These are phyloP conservation scores for Gymnothorax javanicus DNA, from an alignment of 2,797 vertebrate species.

Conservation along the genomic window DNA sequence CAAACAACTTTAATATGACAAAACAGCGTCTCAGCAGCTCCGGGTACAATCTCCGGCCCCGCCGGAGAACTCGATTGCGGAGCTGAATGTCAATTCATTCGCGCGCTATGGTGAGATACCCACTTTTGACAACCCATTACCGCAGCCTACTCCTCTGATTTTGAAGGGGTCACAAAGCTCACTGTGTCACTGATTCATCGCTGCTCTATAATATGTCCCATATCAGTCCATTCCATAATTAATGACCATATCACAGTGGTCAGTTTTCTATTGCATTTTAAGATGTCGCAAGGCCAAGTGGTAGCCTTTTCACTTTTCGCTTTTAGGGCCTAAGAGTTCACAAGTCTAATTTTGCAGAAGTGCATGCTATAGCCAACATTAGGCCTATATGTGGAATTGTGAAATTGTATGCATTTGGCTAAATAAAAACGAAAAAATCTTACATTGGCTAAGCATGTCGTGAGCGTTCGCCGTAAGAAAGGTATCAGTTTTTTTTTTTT, in stretches of 20 bases:
- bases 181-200: slow-evolving; percentile 3
- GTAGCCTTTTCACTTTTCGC: no score
- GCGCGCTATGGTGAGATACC: not conserved
- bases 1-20: slow-evolving; percentile 88
- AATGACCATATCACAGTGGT: not conserved
- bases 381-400: no score
- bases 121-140: slow-evolving; percentile 17
- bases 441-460: no score
- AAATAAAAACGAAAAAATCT: no score
- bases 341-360: no score
- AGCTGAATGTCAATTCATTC: slow-evolving; percentile 75
- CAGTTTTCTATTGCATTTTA: not conserved
- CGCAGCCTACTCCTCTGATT: not conserved
- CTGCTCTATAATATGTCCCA: not conserved
- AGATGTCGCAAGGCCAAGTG: no score
- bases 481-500: no score
- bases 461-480: no score
- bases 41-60: slow-evolving; percentile 68
- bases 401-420: no score
- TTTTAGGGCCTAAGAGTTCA: no score
- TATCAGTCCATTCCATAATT: slow-evolving; percentile 7
- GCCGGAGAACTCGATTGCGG: slow-evolving; percentile 46
- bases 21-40: slow-evolving; percentile 74
- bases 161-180: slow-evolving; percentile 3
- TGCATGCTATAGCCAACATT: no score